Conservation (phyloP, 2,113 vertebrate species). For the Prolemur simus region DNA sequence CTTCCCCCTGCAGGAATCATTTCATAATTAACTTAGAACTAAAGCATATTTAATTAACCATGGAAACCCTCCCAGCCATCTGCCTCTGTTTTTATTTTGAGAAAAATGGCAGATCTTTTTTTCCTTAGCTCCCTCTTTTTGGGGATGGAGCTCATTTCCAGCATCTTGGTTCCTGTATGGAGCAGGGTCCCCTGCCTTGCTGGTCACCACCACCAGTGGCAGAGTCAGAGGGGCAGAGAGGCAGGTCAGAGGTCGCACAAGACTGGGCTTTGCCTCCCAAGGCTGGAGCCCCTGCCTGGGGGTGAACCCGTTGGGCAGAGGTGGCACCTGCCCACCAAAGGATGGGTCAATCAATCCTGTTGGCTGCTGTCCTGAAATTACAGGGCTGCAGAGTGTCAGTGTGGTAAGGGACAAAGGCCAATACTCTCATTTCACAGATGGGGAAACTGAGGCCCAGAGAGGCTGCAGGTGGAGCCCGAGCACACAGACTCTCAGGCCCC, state of each 20-base stretch:
- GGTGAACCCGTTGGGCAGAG: too few species aligned
- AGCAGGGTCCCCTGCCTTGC: background rate
- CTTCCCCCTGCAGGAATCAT: slow-evolving; percentile 20
- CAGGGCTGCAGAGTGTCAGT: background rate
- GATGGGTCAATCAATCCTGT: background rate
- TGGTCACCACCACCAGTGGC: background rate
- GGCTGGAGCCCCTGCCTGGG: background rate
- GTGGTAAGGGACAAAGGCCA: background rate
- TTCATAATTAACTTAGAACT: slow-evolving; percentile 75
- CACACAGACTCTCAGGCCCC: background rate
- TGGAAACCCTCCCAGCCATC: slow-evolving; percentile 71
- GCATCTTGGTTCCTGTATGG: background rate
- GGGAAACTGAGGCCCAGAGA: background rate
- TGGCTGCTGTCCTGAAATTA: background rate
- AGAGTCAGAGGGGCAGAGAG: background rate
- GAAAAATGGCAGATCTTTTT: slow-evolving; percentile 47
- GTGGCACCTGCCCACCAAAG: background rate
- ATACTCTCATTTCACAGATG: background rate
- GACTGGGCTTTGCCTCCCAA: background rate
- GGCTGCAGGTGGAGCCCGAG: background rate
- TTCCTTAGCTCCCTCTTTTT: slow-evolving; percentile 37
- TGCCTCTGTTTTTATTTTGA: slow-evolving; percentile 74
- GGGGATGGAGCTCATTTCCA: slow-evolving; percentile 52
- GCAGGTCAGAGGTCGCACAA: background rate
- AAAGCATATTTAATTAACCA: slow-evolving; percentile 75